Base-by-base conservation (phyloP, 2,888 invertebrate species). In the Carabus problematicus region DNA sequence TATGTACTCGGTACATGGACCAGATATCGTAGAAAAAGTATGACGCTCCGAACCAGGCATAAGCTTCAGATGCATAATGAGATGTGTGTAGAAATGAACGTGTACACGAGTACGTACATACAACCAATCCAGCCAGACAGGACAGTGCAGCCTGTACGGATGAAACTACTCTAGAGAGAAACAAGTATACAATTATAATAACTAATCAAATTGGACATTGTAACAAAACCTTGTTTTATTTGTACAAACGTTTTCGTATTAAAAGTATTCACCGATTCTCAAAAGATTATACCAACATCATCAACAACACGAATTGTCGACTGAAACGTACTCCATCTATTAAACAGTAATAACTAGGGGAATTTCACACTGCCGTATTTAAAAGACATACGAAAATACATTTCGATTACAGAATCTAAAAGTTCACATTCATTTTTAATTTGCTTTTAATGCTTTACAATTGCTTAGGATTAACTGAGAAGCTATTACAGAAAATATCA, bases 11-110 rank as follows among this genome's bases (percentile, higher is more conserved):
- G 75, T 91, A 91, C 91, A 91, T 91, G 16, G 90, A 90, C 89
- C 91, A 90, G 73, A 91, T 90, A 80, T 91, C 91, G 76, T 91
- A 91, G 83, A 91, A 88, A 81, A 91, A 91, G 81, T 91, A 91
- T 0, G 91, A 89, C 41, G 91, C 89, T 1, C 91, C 91, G 78
- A 91, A 91, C 91, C 91, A 91, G 0, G 90, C 91, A 80, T 91
- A 91, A 0, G 89, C 90, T 77, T 91, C 89, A 62, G 90, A 90
- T 76, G 90, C 86, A 78, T 87, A 89, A 81, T 91, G 91, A 0
- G 89, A 89, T 3, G 89, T 85, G 71, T 85, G 86, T 72, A 91
- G 82, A 75, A 91, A 87, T 80, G 90, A 88, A 55, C 89, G 83
- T 64, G 86, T 84, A 79, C 91, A 91, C 18, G 91, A 91, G 80